Evolutionary conservation across 2,888 invertebrate species (phyloP), one percentile per base, ranked within the genome.

Genomic region (Idaea biselata): DNA sequence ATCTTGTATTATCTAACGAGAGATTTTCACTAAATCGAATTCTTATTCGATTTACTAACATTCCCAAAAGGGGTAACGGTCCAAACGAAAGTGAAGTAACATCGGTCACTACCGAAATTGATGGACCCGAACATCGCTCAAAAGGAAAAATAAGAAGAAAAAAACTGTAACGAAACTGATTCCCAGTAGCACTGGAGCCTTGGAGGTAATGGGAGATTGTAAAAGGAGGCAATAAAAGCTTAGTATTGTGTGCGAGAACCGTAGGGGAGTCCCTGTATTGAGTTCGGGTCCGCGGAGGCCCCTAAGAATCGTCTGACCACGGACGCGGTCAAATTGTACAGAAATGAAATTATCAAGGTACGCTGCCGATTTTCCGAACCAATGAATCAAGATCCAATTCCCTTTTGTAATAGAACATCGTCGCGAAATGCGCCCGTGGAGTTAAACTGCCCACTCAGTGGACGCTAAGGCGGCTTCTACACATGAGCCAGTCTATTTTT

Each of bases 341-440:
- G 92, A 92, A 92, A 92, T 92, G 92, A 91, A 92, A 92, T 92
- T 92, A 92, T 92, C 92, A 92, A 92, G 92, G 92, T 91, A 91
- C 92, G 91, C 85, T 91, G 89, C 90, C 92, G 92, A 92, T 92
- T 92, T 92, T 92, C 92, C 91, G 92, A 89, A 86, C 92, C 92
- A 92, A 92, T 92, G 92, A 92, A 91, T 92, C 92, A 92, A 90
- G 90, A 92, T 92, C 91, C 92, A 91, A 92, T 92, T 90, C 91
- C 91, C 92, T 91, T 91, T 92, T 91, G 92, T 92, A 91, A 92
- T 92, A 91, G 91, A 92, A 92, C 91, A 91, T 90, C 88, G 90
- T 91, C 91, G 89, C 91, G 87, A 88, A 86, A 86, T 84, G 87
- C 87, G 87, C 83, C 84, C 84, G 85, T 87, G 83, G 86, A 88